Conservation (phyloP, 2,888 invertebrate genomes). For the Eristalis tenax region DNA sequence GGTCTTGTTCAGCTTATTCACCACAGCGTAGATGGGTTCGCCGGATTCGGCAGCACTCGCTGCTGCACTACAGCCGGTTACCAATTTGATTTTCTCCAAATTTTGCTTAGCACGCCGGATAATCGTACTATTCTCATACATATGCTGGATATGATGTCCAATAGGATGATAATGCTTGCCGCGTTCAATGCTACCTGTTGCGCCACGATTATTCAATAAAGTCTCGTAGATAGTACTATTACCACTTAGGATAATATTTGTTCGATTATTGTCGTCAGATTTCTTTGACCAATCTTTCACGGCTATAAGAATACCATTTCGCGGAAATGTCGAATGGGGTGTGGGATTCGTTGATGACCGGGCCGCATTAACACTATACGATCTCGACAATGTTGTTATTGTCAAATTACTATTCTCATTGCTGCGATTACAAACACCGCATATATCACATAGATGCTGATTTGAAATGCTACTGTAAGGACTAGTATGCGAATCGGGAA, state of each 20-base stretch:
- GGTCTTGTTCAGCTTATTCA: constrained; percentile 81
- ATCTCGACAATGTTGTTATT: constrained; percentile 79
- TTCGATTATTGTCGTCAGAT: constrained; percentile 73
- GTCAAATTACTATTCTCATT: constrained; percentile 81
- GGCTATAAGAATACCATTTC: constrained; percentile 84
- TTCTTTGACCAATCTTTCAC: constrained; percentile 85
- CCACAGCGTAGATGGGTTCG: constrained; percentile 81
- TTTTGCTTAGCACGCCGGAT: constrained; percentile 74
- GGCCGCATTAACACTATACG: constrained; percentile 73
- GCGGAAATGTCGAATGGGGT: constrained; percentile 77
- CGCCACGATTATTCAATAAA: constrained; percentile 72
- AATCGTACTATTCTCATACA: constrained; percentile 79
- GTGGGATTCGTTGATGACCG: constrained; percentile 60
- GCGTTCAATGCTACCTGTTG: constrained; percentile 35
- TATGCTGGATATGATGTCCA: constrained; percentile 73
- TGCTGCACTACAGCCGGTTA: constrained; percentile 44
- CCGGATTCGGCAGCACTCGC: constrained; percentile 57
- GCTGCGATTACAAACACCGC: constrained; percentile 82
- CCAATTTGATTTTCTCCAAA: constrained; percentile 63
- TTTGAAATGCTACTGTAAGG: constrained; percentile 70
- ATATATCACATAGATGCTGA: constrained; percentile 74
- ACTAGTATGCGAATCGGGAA: constrained; percentile 73
- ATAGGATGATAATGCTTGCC: constrained; percentile 62
- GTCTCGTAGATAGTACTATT: constrained; percentile 70
- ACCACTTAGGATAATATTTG: constrained; percentile 49